A percentile compares a stretch with the other conserved stretches of the same genome.
These are phyloP conservation scores for Enteromius treurensis DNA, from an alignment of 2,797 vertebrate species.

Conservation along the genomic window DNA sequence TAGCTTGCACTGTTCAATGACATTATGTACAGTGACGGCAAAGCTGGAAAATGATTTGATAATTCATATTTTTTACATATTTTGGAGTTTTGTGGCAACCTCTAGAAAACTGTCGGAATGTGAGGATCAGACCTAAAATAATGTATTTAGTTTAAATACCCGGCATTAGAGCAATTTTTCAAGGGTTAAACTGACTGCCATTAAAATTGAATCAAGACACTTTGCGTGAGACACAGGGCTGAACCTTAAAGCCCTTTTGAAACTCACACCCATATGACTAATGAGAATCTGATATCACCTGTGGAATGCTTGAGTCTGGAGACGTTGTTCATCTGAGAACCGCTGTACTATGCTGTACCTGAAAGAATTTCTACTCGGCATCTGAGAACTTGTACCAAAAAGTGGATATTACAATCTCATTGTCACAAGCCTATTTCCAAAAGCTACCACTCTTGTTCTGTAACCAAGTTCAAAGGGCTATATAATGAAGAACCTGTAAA, in stretches of 20 bases:
- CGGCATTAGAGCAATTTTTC: not conserved
- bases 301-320: constrained; percentile 52
- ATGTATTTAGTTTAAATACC: not conserved
- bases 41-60: not conserved
- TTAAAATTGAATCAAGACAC: constrained; percentile 6
- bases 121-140: not conserved
- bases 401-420: not conserved
- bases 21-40: not conserved
- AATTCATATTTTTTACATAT: not conserved
- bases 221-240: not conserved
- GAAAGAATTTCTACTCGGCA: not conserved
- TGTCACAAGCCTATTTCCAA: not conserved
- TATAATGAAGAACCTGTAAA: not conserved
- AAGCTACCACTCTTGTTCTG: not conserved
- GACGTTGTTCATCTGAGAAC: constrained; percentile 46
- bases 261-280: constrained; percentile 51
- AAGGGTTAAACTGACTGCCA: not conserved
- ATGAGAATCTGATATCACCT: constrained; percentile 52
- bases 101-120: not conserved
- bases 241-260: constrained; percentile 37
- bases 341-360: constrained; percentile 18
- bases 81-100: not conserved
- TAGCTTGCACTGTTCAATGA: not conserved
- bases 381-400: not conserved
- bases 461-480: not conserved